phyloP scores from a whole-genome alignment of 2,888 invertebrate species.

The Euplexia lucipara region DNA sequence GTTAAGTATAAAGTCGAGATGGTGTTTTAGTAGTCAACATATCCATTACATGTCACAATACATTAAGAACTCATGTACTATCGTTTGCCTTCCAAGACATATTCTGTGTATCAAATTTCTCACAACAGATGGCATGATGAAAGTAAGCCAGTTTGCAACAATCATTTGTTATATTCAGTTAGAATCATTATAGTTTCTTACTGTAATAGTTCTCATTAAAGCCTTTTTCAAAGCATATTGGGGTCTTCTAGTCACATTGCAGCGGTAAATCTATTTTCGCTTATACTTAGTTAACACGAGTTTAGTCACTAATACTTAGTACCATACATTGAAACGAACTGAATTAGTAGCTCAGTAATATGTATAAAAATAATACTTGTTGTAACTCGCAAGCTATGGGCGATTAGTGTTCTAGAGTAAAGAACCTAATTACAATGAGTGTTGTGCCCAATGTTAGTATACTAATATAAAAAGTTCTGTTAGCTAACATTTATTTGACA shows the following conservation, averaged over 20 bases:
- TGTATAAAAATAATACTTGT: no score
- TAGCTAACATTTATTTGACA: no score
- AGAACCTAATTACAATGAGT: no score
- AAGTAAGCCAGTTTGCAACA: background rate
- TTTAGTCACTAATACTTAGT: conserved; percentile 4
- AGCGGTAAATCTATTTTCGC: conserved; percentile 5
- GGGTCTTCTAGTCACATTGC: conserved; percentile 28
- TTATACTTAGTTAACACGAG: background rate
- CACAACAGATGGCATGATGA: no score
- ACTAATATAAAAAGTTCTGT: no score
- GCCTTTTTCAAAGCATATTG: conserved; percentile 5
- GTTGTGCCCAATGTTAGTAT: no score
- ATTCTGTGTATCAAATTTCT: no score
- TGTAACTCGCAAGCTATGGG: no score
- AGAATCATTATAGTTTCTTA: conserved; percentile 26
- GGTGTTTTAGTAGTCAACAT: conserved; percentile 27
- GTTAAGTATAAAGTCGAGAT: conserved; percentile 13
- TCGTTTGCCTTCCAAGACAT: conserved; percentile 9
- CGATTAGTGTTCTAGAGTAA: no score
- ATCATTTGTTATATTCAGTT: conserved; percentile 24
- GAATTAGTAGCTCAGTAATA: no score
- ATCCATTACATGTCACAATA: conserved; percentile 52
- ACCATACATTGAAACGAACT: background rate
- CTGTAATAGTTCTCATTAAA: conserved; percentile 27
- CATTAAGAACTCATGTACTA: conserved; percentile 36